Percentiles rank a stretch among this genome's conserved stretches.
These are phyloP conservation scores for Steatocranus sp. DNA, from an alignment of 2,797 vertebrate genomes.

Conservation along the genomic window DNA sequence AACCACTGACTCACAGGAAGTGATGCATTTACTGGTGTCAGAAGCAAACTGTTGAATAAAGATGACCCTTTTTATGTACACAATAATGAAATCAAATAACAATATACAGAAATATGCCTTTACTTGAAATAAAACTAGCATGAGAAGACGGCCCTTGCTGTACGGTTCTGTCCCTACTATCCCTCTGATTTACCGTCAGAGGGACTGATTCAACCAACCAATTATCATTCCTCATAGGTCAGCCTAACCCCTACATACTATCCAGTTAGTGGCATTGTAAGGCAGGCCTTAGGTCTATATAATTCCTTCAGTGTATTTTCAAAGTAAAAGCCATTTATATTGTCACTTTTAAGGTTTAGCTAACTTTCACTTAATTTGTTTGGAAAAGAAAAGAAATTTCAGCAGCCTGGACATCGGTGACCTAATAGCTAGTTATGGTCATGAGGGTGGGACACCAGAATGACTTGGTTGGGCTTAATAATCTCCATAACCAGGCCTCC, in stretches of 20 bases:
- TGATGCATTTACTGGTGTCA: not conserved
- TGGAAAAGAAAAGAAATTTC: not conserved
- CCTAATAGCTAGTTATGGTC: not conserved
- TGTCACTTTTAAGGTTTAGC: not conserved
- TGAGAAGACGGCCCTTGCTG: not conserved
- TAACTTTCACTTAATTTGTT: not conserved
- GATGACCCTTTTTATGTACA: not conserved
- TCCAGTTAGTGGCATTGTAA: not conserved
- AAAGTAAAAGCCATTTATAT: not conserved
- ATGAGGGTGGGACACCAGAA: not conserved
- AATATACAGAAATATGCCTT: not conserved
- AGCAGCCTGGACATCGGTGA: not conserved
- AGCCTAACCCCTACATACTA: not conserved
- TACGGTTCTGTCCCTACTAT: not conserved
- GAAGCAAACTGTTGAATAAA: not conserved
- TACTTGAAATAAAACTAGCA: not conserved
- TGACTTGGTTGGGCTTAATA: not conserved
- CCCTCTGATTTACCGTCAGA: not conserved
- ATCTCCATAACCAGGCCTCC: not conserved
- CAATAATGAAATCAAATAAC: not conserved
- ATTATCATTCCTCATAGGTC: not conserved
- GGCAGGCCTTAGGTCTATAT: not conserved
- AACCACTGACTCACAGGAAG: not conserved
- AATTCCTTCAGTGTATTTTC: not conserved
- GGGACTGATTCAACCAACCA: not conserved